Evolutionary conservation across 2,888 invertebrate genomes (phyloP), one percentile per base, ranked within the genome.

Genomic region (Chymomyza caudatula): DNA sequence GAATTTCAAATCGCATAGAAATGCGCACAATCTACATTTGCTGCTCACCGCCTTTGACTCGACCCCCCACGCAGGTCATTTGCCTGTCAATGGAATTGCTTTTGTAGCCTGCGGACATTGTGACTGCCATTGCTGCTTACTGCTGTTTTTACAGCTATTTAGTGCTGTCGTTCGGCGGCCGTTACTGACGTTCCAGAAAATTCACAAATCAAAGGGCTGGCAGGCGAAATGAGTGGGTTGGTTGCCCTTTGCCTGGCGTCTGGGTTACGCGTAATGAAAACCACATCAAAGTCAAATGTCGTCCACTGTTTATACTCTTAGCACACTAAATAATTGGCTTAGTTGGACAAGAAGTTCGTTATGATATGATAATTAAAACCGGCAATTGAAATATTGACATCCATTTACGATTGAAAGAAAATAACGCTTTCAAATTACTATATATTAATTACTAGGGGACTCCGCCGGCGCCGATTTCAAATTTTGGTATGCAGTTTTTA

Each of bases 211-310:
- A 53, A 22, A 53, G 53, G 15, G n/a, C 22, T 19, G 51, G 49
- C 13, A 17, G 15, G 19, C 20, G n/a, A n/a, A n/a, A 20, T n/a
- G 51, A 19, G 20, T 19, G 11, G 51, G 11, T 2, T 3, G 3
- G 8, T 13, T 25, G 23, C 22, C 20, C 53, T 2, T 3, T 19
- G 22, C 22, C 42, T 47, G 47, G 22, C 25, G 11, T 29, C 44
- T 29, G 29, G n/a, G 15, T 29, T 13, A 47, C 15, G 13, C 55
- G 42, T 58, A 60, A 64, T 55, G 63, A 54, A 69, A 76, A 61
- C 86, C 86, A 86, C 86, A 84, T 86, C 85, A 80, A 53, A 53
- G 25, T 25, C 25, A 25, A 22, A 25, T 53, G 22, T 53, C 53
- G 22, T 23, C n/a, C 2, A 11, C 51, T 51, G 19, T 17, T 19